phyloP scores from a whole-genome alignment of 2,888 invertebrate genomes.

The Microchrysa polita region DNA sequence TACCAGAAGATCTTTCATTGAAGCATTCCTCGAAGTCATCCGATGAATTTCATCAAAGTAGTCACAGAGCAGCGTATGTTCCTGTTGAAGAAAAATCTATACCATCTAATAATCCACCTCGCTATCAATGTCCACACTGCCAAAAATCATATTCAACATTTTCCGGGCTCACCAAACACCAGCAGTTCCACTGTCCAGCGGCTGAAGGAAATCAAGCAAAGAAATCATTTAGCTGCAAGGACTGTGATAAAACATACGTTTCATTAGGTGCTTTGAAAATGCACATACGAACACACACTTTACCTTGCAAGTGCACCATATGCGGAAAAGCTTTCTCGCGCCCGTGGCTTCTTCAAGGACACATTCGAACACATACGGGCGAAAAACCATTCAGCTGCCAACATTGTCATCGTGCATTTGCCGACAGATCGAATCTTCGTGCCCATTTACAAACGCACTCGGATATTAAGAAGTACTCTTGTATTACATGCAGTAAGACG shows the following conservation, averaged over 20 bases:
- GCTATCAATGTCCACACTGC: conserved; percentile 93
- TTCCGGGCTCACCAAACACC: conserved; percentile 95
- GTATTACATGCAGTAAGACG: conserved; percentile 91
- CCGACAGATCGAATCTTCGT: conserved; percentile 94
- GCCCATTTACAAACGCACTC: conserved; percentile 98
- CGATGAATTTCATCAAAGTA: conserved; percentile 60
- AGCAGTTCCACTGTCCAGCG: conserved; percentile 94
- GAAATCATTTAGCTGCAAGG: conserved; percentile 95
- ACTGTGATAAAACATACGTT: conserved; percentile 95
- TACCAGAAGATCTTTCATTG: conserved; percentile 63
- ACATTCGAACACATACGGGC: conserved; percentile 97
- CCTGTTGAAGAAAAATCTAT: conserved; percentile 58
- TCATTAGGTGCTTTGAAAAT: conserved; percentile 96
- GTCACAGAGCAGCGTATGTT: conserved; percentile 49
- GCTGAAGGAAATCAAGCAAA: conserved; percentile 84
- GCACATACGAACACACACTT: conserved; percentile 98
- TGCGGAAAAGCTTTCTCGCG: conserved; percentile 98
- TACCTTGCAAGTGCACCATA: conserved; percentile 95
- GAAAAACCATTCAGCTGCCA: conserved; percentile 98
- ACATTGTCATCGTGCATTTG: conserved; percentile 95
- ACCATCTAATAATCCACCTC: conserved; percentile 64
- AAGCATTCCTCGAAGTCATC: conserved; percentile 58
- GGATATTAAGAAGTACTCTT: conserved; percentile 97
- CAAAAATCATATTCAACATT: conserved; percentile 96
- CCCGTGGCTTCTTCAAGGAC: conserved; percentile 97